A percentile compares a stretch with the other conserved stretches of the same genome.
phyloP scores from a whole-genome alignment of 2,797 vertebrate species.

The Setipinna tenuifilis region DNA sequence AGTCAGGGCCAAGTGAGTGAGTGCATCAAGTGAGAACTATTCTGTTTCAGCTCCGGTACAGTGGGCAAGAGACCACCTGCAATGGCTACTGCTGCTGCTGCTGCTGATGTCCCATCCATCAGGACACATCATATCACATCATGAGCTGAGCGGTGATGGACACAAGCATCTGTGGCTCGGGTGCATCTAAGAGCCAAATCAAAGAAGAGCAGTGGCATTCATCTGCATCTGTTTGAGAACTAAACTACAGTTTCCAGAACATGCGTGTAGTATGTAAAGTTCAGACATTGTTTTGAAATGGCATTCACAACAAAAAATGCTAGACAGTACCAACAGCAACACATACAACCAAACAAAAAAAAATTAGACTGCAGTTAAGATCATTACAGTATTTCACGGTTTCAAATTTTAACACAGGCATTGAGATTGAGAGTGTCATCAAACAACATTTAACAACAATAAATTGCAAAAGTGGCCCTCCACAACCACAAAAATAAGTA shows the following conservation, averaged over 20 bases:
- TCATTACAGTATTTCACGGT: not conserved
- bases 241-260: not conserved
- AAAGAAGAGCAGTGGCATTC: not conserved
- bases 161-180: not conserved
- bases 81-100: not conserved
- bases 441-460: constrained; percentile 4
- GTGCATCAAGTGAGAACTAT: not conserved
- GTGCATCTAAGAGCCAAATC: not conserved
- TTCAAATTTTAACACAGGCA: not conserved
- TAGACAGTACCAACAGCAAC: not conserved
- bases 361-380: not conserved
- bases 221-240: not conserved
- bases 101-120: not conserved
- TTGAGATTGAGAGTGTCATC: not conserved
- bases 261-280: not conserved
- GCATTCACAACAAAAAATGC: not conserved
- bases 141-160: constrained; percentile 6
- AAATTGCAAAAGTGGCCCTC: not conserved
- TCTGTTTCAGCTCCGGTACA: not conserved
- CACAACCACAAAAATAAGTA: not conserved
- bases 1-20: not conserved
- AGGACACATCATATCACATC: not conserved
- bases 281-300: not conserved
- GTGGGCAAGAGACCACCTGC: not conserved
- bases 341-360: not conserved